These are phyloP conservation scores for Heteropelma amictum DNA, from an alignment of 2,888 invertebrate species.

Conservation along the genomic window DNA sequence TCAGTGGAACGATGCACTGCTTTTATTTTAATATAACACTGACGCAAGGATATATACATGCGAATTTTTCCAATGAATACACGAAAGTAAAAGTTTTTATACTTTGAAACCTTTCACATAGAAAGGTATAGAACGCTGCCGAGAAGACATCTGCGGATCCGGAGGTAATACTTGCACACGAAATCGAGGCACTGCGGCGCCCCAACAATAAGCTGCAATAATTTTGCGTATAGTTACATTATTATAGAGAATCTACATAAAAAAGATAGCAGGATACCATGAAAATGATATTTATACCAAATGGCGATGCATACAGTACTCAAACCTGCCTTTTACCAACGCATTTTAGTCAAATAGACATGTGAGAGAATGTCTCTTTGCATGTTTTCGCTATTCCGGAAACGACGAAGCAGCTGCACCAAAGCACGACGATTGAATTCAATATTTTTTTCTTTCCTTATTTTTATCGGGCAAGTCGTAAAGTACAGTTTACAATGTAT, in stretches of 20 bases:
- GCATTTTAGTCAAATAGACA: neutral
- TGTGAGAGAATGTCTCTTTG: neutral
- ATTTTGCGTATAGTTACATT: slow-evolving; percentile 5
- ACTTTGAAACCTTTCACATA: slow-evolving; percentile 23
- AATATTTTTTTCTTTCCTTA: no score
- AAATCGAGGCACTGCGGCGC: neutral
- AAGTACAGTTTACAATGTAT: no score
- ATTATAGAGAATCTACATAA: neutral
- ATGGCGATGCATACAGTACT: no score
- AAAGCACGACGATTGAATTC: neutral
- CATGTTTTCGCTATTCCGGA: neutral
- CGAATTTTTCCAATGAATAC: slow-evolving; percentile 48
- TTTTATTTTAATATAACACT: no score
- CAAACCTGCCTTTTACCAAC: no score
- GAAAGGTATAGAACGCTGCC: slow-evolving; percentile 28
- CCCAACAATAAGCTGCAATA: neutral
- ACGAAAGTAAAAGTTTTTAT: slow-evolving; percentile 55
- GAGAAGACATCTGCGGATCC: slow-evolving; percentile 49
- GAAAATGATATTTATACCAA: no score
- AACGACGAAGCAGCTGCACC: neutral
- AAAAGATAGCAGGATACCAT: no score
- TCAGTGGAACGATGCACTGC: no score
- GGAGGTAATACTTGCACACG: slow-evolving; percentile 41
- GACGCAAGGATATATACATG: slow-evolving; percentile 15
- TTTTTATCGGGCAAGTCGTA: neutral